Conservation (phyloP, 2,888 invertebrate genomes). For the Eulithis testata region DNA sequence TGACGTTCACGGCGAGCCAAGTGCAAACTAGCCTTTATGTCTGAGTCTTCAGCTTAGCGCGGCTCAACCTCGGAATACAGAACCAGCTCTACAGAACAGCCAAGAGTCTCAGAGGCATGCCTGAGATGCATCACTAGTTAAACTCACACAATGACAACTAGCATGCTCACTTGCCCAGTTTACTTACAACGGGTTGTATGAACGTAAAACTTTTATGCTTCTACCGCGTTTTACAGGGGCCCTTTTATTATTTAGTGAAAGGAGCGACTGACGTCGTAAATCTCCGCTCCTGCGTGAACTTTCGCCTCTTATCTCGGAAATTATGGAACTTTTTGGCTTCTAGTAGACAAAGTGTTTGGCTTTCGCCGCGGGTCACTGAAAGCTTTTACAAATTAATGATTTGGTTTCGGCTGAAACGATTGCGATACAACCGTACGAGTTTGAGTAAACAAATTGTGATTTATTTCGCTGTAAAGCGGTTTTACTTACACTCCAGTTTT, state of each 20-base stretch:
- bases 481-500: not conserved
- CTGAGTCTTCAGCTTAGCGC: too few relatives aligned
- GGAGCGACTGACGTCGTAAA: conserved; percentile 84
- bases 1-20: too few relatives aligned
- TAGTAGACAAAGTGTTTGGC: conserved; percentile 83
- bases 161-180: conserved; percentile 69
- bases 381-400: conserved; percentile 75
- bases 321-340: conserved; percentile 83
- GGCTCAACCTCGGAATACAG: too few relatives aligned
- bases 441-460: conserved; percentile 11
- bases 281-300: conserved; percentile 84
- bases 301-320: conserved; percentile 84
- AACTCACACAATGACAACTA: conserved; percentile 56
- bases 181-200: conserved; percentile 81
- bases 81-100: too few relatives aligned
- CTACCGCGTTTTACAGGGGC: conserved; percentile 82
- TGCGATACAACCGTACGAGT: conserved; percentile 42
- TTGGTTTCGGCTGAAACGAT: conserved; percentile 52
- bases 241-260: conserved; percentile 85
- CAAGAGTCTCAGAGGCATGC: not conserved
- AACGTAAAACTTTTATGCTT: conserved; percentile 83
- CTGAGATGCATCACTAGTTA: conserved; percentile 39
- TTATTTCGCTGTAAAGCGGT: not conserved
- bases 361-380: conserved; percentile 78
- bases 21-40: too few relatives aligned